Evolutionary conservation across 2,113 vertebrate species (phyloP).

Genomic region (Neogale vison): DNA sequence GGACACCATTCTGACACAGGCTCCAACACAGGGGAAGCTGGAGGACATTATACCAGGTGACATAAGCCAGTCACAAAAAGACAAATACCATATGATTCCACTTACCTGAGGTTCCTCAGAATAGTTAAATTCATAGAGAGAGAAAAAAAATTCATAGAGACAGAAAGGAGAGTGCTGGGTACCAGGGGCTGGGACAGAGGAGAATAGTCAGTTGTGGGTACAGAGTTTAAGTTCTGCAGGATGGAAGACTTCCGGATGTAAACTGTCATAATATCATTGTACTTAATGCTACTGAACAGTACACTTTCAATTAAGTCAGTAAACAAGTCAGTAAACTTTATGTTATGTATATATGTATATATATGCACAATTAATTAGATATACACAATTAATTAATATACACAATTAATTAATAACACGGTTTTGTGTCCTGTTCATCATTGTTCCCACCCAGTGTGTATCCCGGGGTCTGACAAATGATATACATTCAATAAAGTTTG

Average conservation of each 20-base stretch:
- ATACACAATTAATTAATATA: background rate
- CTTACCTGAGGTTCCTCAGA: fast-evolving
- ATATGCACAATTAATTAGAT: background rate
- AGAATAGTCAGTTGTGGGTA: fast-evolving
- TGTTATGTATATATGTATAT: background rate
- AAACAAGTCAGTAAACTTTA: too few species aligned
- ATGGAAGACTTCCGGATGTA: background rate
- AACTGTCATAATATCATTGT: fast-evolving
- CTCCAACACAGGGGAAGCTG: fast-evolving
- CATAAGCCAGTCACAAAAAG: background rate
- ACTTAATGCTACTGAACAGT: background rate
- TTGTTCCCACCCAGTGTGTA: fast-evolving
- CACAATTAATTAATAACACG: background rate
- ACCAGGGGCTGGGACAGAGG: background rate
- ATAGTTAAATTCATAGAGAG: background rate
- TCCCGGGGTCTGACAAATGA: background rate
- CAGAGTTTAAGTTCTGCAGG: background rate
- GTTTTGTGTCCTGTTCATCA: too few species aligned
- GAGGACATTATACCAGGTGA: background rate
- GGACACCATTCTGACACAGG: background rate
- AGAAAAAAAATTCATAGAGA: background rate
- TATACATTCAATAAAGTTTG: background rate
- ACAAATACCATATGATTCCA: fast-evolving
- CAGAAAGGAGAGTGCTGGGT: background rate
- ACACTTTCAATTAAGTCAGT: background rate